phyloP scores from a whole-genome alignment of 2,113 vertebrate genomes.

The Phodopus roborovskii region DNA sequence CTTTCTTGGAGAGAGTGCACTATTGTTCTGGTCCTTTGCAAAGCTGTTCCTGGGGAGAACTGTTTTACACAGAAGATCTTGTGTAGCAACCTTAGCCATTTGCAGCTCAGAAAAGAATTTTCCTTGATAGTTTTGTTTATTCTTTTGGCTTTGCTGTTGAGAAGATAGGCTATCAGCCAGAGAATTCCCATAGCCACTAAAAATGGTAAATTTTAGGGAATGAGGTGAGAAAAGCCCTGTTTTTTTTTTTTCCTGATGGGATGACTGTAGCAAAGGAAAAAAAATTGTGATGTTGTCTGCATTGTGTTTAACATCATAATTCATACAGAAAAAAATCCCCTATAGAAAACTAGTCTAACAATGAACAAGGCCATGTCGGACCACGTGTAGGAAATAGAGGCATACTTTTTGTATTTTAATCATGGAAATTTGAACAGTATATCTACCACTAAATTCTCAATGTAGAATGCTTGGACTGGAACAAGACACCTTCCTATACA shows the following conservation, averaged over 20 bases:
- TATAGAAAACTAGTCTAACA: not conserved
- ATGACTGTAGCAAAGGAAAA: not conserved
- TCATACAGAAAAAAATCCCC: constrained; percentile 2
- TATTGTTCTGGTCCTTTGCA: constrained; percentile 59
- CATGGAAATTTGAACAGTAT: not conserved
- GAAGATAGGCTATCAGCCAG: not conserved
- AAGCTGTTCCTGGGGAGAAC: constrained; percentile 14
- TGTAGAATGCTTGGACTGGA: not conserved
- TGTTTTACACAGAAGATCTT: constrained; percentile 18
- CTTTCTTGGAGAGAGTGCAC: constrained; percentile 38
- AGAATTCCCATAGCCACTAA: not conserved
- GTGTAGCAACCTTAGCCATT: constrained; percentile 12
- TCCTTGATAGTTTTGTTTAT: not conserved
- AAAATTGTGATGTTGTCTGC: not conserved
- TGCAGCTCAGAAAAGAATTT: constrained; percentile 22
- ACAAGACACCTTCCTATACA: not conserved
- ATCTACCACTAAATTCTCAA: constrained; percentile 4
- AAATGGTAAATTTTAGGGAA: constrained; percentile 4
- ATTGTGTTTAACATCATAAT: not conserved
- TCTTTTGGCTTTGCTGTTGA: not conserved
- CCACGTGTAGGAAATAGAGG: not conserved
- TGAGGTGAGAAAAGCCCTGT: not conserved
- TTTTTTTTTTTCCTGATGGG: not conserved
- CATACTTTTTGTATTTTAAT: not conserved
- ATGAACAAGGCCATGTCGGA: not conserved